Evolutionary conservation across 2,797 vertebrate genomes (phyloP), one percentile per base, ranked within the genome.

Genomic region (Nothura maculosa): DNA sequence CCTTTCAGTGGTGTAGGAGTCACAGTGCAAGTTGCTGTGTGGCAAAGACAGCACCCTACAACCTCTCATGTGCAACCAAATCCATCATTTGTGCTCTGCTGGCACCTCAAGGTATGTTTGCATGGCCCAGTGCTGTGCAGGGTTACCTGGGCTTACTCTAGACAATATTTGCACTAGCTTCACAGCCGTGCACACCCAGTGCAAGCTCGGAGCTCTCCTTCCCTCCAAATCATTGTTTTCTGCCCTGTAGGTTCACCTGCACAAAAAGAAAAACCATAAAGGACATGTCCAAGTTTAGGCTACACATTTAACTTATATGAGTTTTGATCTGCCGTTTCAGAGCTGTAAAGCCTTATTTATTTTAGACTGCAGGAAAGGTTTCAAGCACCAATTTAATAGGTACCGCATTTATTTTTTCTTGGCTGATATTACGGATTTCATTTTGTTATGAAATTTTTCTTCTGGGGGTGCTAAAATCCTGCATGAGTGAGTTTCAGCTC

Each of bases 401-500:
- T 84, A 61, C 61, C 57, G 48, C 20, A 16, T 82, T 89, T 55
- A 25, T 78, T 81, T 81, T 83, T 75, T 54, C 58, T 84, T 93
- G 77, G 72, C 61, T 85, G 43, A 60, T 73, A 74, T 25, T 91
- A 42, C 8, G 4, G 7, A 69, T 89, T 90, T 90, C 91, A 21
- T 34, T 63, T 92, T 84, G 85, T 81, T 55, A n/a, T 17, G 27
- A 28, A 55, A 77, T 70, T 61, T 83, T 90, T 84, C 75, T 55
- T 94, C 85, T 92, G 42, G 85, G 52, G 66, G 57, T 89, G 22
- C 86, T 89, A 81, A 91, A 94, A 86, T 90, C 92, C 80, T 89
- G 22, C 42, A 7, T 82, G 48, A 92, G 54, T 55, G 54, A 88
- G 84, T 87, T 95, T 90, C 75, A 86, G 47, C 75, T 89, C n/a